Conservation (phyloP, 2,888 invertebrate species). For the Cordylochernes scorpioides region DNA sequence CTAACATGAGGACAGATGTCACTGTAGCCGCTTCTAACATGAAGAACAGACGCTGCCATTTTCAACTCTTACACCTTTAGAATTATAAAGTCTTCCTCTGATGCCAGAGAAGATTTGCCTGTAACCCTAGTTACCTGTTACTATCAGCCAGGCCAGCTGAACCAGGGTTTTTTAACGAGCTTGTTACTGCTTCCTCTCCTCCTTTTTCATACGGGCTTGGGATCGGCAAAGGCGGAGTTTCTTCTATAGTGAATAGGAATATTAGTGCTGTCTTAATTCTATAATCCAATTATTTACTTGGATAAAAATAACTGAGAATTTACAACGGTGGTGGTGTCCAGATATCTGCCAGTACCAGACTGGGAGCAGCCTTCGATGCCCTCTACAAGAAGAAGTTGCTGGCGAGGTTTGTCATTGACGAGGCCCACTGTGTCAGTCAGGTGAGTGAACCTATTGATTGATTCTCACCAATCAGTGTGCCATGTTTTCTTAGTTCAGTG, state of each 20-base stretch:
- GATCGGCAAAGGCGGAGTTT: too few species aligned
- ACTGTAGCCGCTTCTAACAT: too few species aligned
- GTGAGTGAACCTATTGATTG: slow-evolving; percentile 16
- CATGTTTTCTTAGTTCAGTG: not conserved
- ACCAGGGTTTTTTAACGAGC: too few species aligned
- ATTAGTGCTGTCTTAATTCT: not conserved
- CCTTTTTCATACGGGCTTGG: too few species aligned
- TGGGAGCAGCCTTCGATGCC: slow-evolving; percentile 36
- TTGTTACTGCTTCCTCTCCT: too few species aligned
- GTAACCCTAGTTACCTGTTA: not conserved
- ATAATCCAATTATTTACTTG: not conserved
- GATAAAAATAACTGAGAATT: not conserved
- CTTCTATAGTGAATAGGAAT: not conserved
- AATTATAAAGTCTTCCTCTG: too few species aligned
- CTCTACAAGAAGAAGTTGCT: slow-evolving; percentile 45
- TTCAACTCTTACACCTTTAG: too few species aligned
- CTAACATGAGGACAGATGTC: too few species aligned
- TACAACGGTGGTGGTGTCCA: slow-evolving; percentile 15
- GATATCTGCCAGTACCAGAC: slow-evolving; percentile 40
- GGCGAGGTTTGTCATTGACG: slow-evolving; percentile 76
- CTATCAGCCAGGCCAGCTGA: not conserved
- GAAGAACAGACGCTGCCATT: too few species aligned
- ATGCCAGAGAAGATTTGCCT: not conserved
- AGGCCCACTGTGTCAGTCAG: slow-evolving; percentile 91
- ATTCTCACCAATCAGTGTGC: not conserved